These are phyloP conservation scores for Oophaga sylvatica DNA, from an alignment of 2,797 vertebrate genomes.

Conservation along the genomic window DNA sequence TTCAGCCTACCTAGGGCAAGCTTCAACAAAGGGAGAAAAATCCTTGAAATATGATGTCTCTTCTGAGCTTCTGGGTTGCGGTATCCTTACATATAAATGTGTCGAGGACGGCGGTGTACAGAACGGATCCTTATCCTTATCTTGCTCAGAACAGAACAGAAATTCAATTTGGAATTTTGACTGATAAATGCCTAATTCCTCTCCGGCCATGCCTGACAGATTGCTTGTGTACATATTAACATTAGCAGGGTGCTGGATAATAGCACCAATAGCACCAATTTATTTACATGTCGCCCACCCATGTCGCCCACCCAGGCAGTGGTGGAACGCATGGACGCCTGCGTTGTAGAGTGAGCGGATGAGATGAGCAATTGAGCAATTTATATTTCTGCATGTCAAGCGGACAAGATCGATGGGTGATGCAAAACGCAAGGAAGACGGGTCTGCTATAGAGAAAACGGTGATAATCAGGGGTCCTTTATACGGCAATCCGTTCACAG, in stretches of 20 bases:
- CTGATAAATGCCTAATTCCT: constrained; percentile 16
- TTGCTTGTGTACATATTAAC: constrained; percentile 22
- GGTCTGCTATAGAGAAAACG: background rate
- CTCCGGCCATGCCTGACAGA: constrained; percentile 19
- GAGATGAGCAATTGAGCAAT: background rate
- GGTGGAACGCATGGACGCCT: background rate
- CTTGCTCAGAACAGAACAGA: constrained; percentile 4
- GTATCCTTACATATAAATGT: background rate
- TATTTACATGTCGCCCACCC: background rate
- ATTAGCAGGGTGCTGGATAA: constrained; percentile 16
- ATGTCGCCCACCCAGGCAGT: background rate
- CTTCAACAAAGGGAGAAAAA: background rate
- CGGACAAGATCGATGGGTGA: background rate
- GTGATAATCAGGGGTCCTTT: too few species aligned
- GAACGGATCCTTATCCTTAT: background rate
- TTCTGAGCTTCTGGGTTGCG: background rate
- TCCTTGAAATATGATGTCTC: background rate
- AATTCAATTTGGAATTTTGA: constrained; percentile 1
- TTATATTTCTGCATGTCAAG: constrained; percentile 15
- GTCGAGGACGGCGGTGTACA: background rate
- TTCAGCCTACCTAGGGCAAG: background rate
- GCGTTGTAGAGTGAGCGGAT: background rate
- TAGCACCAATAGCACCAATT: constrained; percentile 16
- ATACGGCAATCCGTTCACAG: too few species aligned
- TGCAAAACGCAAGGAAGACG: background rate